These are phyloP conservation scores for Spodoptera litura DNA, from an alignment of 1,140 invertebrate species.

Conservation along the genomic window DNA sequence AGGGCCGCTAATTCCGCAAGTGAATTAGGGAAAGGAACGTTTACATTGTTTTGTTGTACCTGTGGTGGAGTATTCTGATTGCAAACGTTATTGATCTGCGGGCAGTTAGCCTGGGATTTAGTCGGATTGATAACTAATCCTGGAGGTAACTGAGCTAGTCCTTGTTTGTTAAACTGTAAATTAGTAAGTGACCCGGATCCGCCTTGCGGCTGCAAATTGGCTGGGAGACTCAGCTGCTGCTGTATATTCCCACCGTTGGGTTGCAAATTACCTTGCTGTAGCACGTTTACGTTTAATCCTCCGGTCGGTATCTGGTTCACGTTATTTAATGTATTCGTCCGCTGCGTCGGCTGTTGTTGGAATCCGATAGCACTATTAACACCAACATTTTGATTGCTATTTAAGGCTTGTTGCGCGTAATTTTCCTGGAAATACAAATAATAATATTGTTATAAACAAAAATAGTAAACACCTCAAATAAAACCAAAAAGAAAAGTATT, in stretches of 20 bases:
- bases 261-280: constrained; percentile 27
- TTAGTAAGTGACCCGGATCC: neutral
- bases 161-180: constrained; percentile 30
- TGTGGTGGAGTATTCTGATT: constrained; percentile 1
- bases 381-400: constrained; percentile 48
- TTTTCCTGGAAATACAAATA: constrained; percentile 49
- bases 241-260: neutral
- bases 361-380: constrained; percentile 23
- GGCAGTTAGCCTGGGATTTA: neutral
- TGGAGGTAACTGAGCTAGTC: constrained; percentile 23
- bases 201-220: constrained; percentile 21
- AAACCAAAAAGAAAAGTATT: constrained; percentile 11
- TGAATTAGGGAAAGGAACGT: neutral
- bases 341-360: constrained; percentile 39
- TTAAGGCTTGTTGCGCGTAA: constrained; percentile 50
- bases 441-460: constrained; percentile 23
- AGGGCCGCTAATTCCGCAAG: constrained; percentile 25
- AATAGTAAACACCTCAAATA: constrained; percentile 9
- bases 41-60: constrained; percentile 8
- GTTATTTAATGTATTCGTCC: constrained; percentile 14
- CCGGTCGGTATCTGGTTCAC: constrained; percentile 34
- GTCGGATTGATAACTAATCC: constrained; percentile 13
- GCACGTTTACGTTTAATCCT: constrained; percentile 30
- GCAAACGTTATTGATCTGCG: constrained; percentile 13
- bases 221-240: constrained; percentile 23